Evolutionary conservation across 2,888 invertebrate species (phyloP), one percentile per base, ranked within the genome.

Genomic region (Hydrotaea diabolus): DNA sequence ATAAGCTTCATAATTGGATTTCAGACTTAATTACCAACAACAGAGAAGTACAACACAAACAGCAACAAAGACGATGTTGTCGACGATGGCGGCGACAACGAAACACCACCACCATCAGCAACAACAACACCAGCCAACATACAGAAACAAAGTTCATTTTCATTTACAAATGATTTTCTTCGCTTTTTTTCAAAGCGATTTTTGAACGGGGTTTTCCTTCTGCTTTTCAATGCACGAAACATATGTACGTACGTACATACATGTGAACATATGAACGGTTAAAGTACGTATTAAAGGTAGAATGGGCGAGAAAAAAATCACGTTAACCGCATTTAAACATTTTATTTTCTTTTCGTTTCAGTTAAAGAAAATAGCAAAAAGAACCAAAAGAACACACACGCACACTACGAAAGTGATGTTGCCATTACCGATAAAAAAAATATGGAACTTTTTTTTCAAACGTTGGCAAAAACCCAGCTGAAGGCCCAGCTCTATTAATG

Each of bases 1-100:
- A 90, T 90, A 90, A 90, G 89, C 90, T 89, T 87, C 89, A 90
- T 90, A 90, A 90, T 90, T 90, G 91, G 90, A 90, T 90, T 90
- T 89, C 88, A 87, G 89, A 88, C 89, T 90, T 90, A 90, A 90
- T 90, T 90, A 90, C 90, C 91, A 88, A 88, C 89, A 88, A 76
- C 76, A 76, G 53, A 72, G 72, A 66, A 78, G 75, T 43, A n/a
- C 66, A 15, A 46, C 46, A 53, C 13, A 72, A 55, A 74, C 19
- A 73, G 53, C 36, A 59, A 39, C 31, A 59, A 39, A 3, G 7
- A n/a, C 62, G 31, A n/a, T n/a, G 7, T 23, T 43, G 46, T 46
- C n/a, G 59, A 59, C n/a, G 75, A 78, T 53, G 71, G 75, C 71
- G 83, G 79, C 86, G 57, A 17, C 81, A 81, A 79, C 80, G 7